phyloP scores from a whole-genome alignment of 2,888 invertebrate genomes.

The Monopis laevigella region DNA sequence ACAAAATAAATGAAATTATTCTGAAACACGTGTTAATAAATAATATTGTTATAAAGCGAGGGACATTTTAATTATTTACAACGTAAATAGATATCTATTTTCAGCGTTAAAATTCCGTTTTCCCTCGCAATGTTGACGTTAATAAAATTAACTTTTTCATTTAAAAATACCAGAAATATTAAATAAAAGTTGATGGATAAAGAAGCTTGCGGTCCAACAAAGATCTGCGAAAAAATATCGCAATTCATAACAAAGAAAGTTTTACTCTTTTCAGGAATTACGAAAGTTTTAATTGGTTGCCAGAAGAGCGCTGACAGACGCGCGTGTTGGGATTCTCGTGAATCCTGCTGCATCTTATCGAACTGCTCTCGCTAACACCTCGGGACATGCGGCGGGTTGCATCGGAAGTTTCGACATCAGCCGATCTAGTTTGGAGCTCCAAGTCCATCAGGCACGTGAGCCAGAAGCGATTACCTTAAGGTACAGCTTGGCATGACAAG shows the following conservation, averaged over 20 bases:
- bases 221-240: no score
- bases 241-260: constrained; percentile 3
- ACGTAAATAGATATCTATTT: no score
- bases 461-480: constrained; percentile 46
- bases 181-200: no score
- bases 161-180: no score
- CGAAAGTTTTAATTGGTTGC: constrained; percentile 12
- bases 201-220: no score
- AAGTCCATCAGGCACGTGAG: constrained; percentile 63
- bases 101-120: no score
- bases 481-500: constrained; percentile 16
- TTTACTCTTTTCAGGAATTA: constrained; percentile 3
- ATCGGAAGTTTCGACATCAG: constrained; percentile 53
- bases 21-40: no score
- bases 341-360: constrained; percentile 7
- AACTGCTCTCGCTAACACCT: constrained; percentile 35
- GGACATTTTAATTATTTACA: no score
- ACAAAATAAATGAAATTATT: no score
- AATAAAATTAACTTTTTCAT: no score
- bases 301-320: constrained; percentile 2
- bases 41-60: no score
- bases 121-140: no score
- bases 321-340: constrained; percentile 7
- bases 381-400: constrained; percentile 43
- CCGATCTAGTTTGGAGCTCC: constrained; percentile 61